Conservation (phyloP, 2,888 invertebrate genomes). For the Acrobasis suavella region DNA sequence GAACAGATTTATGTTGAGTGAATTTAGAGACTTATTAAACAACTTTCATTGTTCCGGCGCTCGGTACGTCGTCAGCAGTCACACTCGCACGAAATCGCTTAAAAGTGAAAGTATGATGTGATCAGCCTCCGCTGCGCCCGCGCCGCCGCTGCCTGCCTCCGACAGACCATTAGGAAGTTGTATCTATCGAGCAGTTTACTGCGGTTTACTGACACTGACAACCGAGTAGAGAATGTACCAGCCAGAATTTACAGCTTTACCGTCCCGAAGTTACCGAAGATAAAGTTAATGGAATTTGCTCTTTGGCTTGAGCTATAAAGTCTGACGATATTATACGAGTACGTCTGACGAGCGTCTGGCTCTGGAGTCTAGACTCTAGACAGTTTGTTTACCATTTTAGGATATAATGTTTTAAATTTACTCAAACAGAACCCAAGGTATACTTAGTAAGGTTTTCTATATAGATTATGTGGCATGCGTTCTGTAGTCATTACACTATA, state of each 20-base stretch:
- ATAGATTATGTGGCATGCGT: neutral
- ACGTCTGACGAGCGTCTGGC: neutral
- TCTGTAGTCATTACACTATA: too few relatives aligned
- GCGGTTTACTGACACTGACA: neutral
- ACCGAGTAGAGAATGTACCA: neutral
- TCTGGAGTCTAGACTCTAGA: slow-evolving; percentile 1
- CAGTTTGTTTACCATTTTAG: neutral
- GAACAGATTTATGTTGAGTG: slow-evolving; percentile 28
- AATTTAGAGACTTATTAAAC: slow-evolving; percentile 52
- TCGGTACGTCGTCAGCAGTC: slow-evolving; percentile 49
- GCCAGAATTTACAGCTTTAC: neutral
- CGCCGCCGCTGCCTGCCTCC: slow-evolving; percentile 11
- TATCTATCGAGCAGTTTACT: neutral
- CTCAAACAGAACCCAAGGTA: neutral
- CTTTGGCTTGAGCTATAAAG: neutral
- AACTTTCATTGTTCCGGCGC: slow-evolving; percentile 72
- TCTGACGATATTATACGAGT: neutral
- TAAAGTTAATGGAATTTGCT: neutral
- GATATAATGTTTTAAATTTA: neutral
- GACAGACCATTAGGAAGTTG: slow-evolving; percentile 15
- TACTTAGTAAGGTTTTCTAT: neutral
- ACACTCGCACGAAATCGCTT: slow-evolving; percentile 68
- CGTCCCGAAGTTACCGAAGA: slow-evolving; percentile 1
- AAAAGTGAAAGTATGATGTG: slow-evolving; percentile 79
- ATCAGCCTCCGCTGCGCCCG: slow-evolving; percentile 46